Percentiles rank a stretch among this genome's conserved stretches.
Conservation (phyloP, 2,888 invertebrate species). For the Orchesellides sinensis region DNA sequence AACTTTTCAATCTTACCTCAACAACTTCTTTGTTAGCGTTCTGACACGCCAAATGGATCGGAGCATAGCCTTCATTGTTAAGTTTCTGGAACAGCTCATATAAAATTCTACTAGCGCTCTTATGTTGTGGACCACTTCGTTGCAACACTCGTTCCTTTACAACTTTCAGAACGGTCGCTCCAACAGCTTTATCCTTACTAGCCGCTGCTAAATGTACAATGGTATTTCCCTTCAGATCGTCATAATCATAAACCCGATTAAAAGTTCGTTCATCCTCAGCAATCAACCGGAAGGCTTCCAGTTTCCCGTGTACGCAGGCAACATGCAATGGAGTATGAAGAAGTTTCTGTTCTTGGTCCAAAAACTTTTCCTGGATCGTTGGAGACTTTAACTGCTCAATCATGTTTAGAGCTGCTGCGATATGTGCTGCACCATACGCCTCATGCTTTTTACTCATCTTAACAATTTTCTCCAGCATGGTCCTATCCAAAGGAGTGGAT, state of each 20-base stretch:
- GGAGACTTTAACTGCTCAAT: conserved; percentile 53
- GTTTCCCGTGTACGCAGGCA: conserved; percentile 57
- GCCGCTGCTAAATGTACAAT: conserved; percentile 91
- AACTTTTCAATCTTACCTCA: conserved; percentile 53
- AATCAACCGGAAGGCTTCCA: conserved; percentile 21
- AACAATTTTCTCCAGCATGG: conserved; percentile 59
- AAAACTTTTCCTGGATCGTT: conserved; percentile 38
- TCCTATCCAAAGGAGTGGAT: conserved; percentile 46
- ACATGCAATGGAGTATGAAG: conserved; percentile 70
- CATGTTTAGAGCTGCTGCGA: conserved; percentile 65
- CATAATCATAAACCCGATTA: conserved; percentile 85
- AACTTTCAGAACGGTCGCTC: conserved; percentile 21
- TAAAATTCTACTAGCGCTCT: conserved; percentile 3
- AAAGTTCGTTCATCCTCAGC: conserved; percentile 79
- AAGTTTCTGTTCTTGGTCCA: conserved; percentile 58
- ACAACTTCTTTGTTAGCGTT: conserved; percentile 60
- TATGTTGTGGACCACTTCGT: background rate
- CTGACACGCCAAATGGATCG: conserved; percentile 70
- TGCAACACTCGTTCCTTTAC: conserved; percentile 6
- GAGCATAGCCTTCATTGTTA: conserved; percentile 68
- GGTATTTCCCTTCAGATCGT: conserved; percentile 90
- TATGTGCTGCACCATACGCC: conserved; percentile 67
- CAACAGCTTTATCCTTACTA: conserved; percentile 73
- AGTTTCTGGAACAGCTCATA: conserved; percentile 59
- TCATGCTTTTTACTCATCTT: conserved; percentile 51